Percentiles rank a stretch among this genome's conserved stretches.
Evolutionary conservation across 2,888 invertebrate species (phyloP).

Genomic region (Drosophila pullipes): DNA sequence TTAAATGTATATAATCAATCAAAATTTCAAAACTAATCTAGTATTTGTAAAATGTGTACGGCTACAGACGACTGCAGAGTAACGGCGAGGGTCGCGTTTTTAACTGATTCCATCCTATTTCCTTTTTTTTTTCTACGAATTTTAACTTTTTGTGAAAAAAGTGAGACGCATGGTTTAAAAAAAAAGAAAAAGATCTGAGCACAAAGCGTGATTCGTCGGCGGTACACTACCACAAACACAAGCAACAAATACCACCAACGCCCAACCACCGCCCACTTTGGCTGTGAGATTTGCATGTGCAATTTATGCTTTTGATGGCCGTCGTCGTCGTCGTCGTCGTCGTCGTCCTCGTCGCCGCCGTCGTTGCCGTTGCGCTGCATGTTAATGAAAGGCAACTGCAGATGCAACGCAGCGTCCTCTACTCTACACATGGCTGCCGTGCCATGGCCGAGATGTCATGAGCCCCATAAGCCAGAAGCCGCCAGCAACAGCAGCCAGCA

Average conservation of each 20-base stretch:
- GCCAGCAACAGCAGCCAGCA: constrained; percentile 13
- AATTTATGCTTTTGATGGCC: constrained; percentile 78
- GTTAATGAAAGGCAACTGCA: constrained; percentile 78
- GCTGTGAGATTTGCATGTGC: constrained; percentile 71
- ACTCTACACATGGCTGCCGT: constrained; percentile 35
- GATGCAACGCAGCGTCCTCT: constrained; percentile 43
- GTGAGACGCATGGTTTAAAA: neutral
- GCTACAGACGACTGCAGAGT: neutral
- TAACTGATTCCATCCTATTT: neutral
- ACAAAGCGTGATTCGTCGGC: constrained; percentile 31
- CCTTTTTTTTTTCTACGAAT: constrained; percentile 37
- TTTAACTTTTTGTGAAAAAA: constrained; percentile 40
- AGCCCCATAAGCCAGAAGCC: constrained; percentile 37
- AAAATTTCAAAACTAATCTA: too few relatives aligned
- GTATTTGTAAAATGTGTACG: neutral
- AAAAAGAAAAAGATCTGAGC: constrained; percentile 11
- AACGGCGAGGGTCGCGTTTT: neutral
- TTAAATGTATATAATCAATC: neutral
- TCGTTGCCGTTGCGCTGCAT: constrained; percentile 30
- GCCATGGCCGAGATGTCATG: constrained; percentile 48
- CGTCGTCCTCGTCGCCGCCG: neutral
- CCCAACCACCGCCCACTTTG: constrained; percentile 34
- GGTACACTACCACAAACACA: constrained; percentile 13
- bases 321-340: constrained; percentile 22
- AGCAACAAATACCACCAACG: neutral